A percentile compares a stretch with the other conserved stretches of the same genome.
These are phyloP conservation scores for Ypsolopha scabrella DNA, from an alignment of 2,888 invertebrate genomes.

Conservation along the genomic window DNA sequence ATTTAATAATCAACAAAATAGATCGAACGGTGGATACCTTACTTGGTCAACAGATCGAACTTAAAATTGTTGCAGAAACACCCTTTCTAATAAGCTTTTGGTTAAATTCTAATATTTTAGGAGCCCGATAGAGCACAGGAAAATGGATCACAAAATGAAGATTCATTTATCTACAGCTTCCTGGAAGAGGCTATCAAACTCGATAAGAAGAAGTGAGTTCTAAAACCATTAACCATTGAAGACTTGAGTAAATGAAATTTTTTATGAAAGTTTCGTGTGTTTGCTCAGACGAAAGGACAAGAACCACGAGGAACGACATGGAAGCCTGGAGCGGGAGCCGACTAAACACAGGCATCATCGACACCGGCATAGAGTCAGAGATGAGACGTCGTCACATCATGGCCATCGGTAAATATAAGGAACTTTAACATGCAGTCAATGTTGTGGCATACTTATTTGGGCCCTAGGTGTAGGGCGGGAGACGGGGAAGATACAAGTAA, in stretches of 20 bases:
- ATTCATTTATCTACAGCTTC: constrained; percentile 51
- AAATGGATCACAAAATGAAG: constrained; percentile 36
- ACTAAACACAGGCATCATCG: no score
- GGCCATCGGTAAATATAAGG: no score
- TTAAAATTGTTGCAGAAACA: not conserved
- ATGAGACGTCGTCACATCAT: no score
- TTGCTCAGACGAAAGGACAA: not conserved
- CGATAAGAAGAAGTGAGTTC: constrained; percentile 50
- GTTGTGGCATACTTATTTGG: no score
- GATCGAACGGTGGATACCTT: no score
- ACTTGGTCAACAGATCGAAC: not conserved
- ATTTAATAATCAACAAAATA: no score
- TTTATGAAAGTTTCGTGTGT: not conserved
- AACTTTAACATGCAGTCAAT: no score
- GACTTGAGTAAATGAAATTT: not conserved
- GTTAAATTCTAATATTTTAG: constrained; percentile 16
- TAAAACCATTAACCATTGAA: not conserved
- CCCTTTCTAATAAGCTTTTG: no score
- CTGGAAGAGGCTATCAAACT: constrained; percentile 55
- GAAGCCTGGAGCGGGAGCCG: no score
- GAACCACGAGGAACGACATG: not conserved
- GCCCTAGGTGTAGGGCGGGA: no score
- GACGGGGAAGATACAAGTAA: not conserved
- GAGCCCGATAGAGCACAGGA: constrained; percentile 25
- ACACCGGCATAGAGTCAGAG: no score